A percentile compares a stretch with the other conserved stretches of the same genome.
Conservation (phyloP, 1,140 invertebrate species). For the Agrypnia vestita region DNA sequence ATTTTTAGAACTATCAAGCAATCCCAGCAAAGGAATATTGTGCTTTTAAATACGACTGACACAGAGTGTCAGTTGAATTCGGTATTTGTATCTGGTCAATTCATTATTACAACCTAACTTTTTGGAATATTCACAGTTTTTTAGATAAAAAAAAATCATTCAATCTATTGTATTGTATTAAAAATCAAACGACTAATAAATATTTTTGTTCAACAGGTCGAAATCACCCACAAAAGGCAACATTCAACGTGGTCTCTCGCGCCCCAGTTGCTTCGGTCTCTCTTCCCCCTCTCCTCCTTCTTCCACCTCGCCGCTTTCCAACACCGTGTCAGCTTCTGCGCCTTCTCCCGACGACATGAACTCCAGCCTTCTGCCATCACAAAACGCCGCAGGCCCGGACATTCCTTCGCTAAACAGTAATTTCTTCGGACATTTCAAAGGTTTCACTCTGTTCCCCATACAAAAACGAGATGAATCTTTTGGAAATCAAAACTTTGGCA, state of each 20-base stretch:
- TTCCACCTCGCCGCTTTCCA: slow-evolving; percentile 68
- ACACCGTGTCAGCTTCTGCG: slow-evolving; percentile 68
- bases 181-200: slow-evolving; percentile 1
- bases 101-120: too few relatives aligned
- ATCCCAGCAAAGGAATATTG: too few relatives aligned
- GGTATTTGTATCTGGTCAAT: too few relatives aligned
- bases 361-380: slow-evolving; percentile 73
- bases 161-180: too few relatives aligned
- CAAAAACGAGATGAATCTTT: slow-evolving; percentile 69
- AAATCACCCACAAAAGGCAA: slow-evolving; percentile 71
- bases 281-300: slow-evolving; percentile 62
- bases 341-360: slow-evolving; percentile 77
- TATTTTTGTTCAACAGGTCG: slow-evolving; percentile 59
- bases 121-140: too few relatives aligned
- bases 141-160: too few relatives aligned
- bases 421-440: slow-evolving; percentile 89
- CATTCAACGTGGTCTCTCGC: slow-evolving; percentile 67
- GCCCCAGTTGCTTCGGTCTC: slow-evolving; percentile 69
- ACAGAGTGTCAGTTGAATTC: too few relatives aligned
- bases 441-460: slow-evolving; percentile 84
- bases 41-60: too few relatives aligned
- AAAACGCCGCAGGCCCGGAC: slow-evolving; percentile 71
- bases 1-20: too few relatives aligned
- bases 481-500: slow-evolving; percentile 56
- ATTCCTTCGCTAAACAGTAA: slow-evolving; percentile 74